These are phyloP conservation scores for Sebastolobus altivelis DNA, from an alignment of 2,797 vertebrate species.

Conservation along the genomic window DNA sequence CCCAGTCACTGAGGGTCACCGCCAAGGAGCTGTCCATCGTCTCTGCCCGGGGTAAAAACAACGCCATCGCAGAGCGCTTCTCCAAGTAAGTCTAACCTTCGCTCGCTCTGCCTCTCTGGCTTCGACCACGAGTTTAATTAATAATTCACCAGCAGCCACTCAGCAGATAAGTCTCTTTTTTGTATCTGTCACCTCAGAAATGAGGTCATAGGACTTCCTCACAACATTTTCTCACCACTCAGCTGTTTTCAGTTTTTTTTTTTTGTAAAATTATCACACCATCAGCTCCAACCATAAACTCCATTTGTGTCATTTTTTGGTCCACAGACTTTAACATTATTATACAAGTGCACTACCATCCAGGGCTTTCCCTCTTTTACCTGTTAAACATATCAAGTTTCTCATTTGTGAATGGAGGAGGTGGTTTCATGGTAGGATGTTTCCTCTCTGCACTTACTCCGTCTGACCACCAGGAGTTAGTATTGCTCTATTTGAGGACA, in stretches of 20 bases:
- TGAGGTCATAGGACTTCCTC: neutral
- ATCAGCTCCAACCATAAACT: neutral
- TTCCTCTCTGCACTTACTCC: slow-evolving; percentile 5
- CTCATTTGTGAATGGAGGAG: neutral
- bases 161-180: slow-evolving; percentile 10
- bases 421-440: neutral
- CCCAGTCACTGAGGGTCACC: slow-evolving; percentile 93
- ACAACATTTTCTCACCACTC: neutral
- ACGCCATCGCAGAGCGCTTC: slow-evolving; percentile 91
- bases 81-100: slow-evolving; percentile 86
- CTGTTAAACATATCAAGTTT: neutral
- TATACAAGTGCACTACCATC: neutral
- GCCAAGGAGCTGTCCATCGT: slow-evolving; percentile 95
- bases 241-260: slow-evolving; percentile 40
- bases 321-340: neutral
- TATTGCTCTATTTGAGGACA: slow-evolving; percentile 23
- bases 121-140: slow-evolving; percentile 17
- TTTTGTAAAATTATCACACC: neutral
- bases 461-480: slow-evolving; percentile 50
- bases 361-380: neutral
- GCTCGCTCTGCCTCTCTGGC: neutral
- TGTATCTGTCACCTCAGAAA: neutral
- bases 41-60: slow-evolving; percentile 88
- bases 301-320: neutral
- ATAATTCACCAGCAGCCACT: slow-evolving; percentile 60